These are phyloP conservation scores for Fragum fragum DNA, from an alignment of 2,888 invertebrate species.

Conservation along the genomic window DNA sequence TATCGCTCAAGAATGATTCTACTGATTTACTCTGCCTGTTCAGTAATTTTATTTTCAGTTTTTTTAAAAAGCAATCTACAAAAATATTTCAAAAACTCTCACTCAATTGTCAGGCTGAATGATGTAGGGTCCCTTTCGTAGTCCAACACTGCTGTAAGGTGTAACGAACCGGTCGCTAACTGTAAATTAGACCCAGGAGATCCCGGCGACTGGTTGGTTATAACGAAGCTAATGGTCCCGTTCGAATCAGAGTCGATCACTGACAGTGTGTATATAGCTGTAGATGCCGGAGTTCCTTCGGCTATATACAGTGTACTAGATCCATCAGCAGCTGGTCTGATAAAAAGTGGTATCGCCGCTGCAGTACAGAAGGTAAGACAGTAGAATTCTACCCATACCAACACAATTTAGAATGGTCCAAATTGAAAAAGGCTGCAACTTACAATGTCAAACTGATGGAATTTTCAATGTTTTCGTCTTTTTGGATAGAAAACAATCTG, in stretches of 20 bases:
- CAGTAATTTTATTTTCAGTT: no score
- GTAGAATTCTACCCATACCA: no score
- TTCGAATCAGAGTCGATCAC: background rate
- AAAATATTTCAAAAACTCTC: background rate
- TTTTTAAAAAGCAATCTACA: no score
- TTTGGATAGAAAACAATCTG: no score
- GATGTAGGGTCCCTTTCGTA: background rate
- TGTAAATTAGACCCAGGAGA: background rate
- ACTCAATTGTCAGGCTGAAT: background rate
- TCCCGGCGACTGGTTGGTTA: background rate
- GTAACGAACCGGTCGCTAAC: background rate
- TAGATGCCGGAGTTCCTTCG: constrained; percentile 30
- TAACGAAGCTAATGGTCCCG: background rate
- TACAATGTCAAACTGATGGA: no score
- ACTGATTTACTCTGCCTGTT: no score
- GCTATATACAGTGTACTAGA: constrained; percentile 11
- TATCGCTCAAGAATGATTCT: no score
- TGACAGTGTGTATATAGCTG: constrained; percentile 11
- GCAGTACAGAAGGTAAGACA: no score
- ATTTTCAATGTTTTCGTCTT: no score
- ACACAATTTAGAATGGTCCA: no score
- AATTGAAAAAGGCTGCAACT: no score
- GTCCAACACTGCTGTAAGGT: background rate
- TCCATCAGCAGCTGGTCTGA: constrained; percentile 22
- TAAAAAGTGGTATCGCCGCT: constrained; percentile 42